Conservation (phyloP, 1,140 invertebrate genomes). For the Aplysia californica region DNA sequence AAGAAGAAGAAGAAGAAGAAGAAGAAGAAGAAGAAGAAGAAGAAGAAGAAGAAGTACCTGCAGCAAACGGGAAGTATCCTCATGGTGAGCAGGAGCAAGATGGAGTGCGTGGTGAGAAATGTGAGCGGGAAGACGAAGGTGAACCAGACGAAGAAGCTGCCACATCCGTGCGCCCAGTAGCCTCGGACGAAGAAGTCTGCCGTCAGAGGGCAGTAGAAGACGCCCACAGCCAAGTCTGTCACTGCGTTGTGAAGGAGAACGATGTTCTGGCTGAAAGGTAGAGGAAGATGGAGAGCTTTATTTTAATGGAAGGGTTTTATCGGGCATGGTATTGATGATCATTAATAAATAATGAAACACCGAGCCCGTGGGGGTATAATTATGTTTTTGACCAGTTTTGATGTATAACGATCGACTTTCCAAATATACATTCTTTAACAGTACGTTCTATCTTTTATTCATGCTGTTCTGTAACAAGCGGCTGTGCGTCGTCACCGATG, state of each 20-base stretch:
- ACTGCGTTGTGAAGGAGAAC: slow-evolving; percentile 35
- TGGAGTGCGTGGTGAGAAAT: slow-evolving; percentile 21
- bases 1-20: too few species aligned
- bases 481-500: too few species aligned
- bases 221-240: slow-evolving; percentile 35
- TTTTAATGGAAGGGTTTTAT: not conserved
- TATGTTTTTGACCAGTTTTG: too few species aligned
- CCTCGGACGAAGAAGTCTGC: slow-evolving; percentile 37
- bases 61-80: too few species aligned
- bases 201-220: slow-evolving; percentile 40
- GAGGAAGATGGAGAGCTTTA: not conserved
- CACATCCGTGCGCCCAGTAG: slow-evolving; percentile 35
- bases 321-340: not conserved
- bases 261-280: slow-evolving; percentile 29
- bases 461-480: too few species aligned
- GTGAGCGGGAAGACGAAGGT: slow-evolving; percentile 32
- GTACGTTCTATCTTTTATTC: too few species aligned
- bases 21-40: too few species aligned
- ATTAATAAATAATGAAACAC: too few species aligned
- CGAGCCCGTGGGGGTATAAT: too few species aligned
- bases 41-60: too few species aligned
- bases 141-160: slow-evolving; percentile 41
- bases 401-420: too few species aligned
- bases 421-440: too few species aligned
- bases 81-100: slow-evolving; percentile 12